Evolutionary conservation across 2,888 invertebrate species (phyloP).

Genomic region (Ochlodes sylvanus): DNA sequence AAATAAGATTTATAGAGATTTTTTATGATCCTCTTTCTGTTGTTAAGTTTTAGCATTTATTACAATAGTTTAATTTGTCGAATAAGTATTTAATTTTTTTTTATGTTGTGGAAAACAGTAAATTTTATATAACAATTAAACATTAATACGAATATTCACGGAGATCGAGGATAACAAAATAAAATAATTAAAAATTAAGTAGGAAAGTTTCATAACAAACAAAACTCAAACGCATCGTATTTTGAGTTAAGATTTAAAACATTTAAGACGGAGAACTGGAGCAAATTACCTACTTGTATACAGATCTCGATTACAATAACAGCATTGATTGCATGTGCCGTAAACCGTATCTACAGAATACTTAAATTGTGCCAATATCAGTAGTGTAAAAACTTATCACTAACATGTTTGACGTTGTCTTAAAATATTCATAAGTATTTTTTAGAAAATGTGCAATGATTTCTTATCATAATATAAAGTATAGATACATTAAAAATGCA

Average conservation of each 20-base stretch:
- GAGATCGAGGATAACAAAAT: conserved; percentile 21
- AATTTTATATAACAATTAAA: neutral
- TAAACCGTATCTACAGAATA: neutral
- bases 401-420: conserved; percentile 18
- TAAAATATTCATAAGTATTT: conserved; percentile 24
- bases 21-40: conserved; percentile 24
- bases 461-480: conserved; percentile 23
- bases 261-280: conserved; percentile 4
- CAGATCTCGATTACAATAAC: neutral
- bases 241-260: neutral
- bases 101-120: neutral
- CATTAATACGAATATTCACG: neutral
- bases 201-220: conserved; percentile 12
- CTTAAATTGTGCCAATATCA: conserved; percentile 26
- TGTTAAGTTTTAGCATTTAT: conserved; percentile 21
- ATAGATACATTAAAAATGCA: conserved; percentile 33
- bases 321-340: neutral
- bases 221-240: conserved; percentile 5
- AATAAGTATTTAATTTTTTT: neutral
- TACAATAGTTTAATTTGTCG: neutral
- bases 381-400: conserved; percentile 20
- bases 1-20: conserved; percentile 30
- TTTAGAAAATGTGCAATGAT: conserved; percentile 35
- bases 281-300: neutral
- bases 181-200: conserved; percentile 15